Base-by-base conservation (phyloP, 1,140 invertebrate genomes). In the Diorhabda sublineata region DNA sequence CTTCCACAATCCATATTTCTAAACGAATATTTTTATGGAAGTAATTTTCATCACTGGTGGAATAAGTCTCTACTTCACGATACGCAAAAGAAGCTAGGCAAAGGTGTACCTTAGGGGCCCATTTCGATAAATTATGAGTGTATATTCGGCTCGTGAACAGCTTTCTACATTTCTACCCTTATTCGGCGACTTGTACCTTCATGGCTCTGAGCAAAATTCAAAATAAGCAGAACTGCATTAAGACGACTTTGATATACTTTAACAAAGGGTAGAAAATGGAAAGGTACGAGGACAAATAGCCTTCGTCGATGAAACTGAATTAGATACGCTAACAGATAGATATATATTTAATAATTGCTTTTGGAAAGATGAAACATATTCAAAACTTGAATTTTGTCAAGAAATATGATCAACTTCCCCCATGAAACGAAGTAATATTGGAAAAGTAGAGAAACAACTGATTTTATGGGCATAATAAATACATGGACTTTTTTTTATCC, bases 41-140 rank as follows among this genome's bases (percentile, higher is more conserved):
- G 1, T 26, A 26, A 26, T 26, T 52, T 2, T 52, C n/a, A 47
- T 43, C 42, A 11, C 43, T 62, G 61, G 61, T 45, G 61, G 61
- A 62, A 62, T 44, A 42, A 44, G 47, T 52, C 8, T 52, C 45
- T 9, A 52, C 6, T 52, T 6, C 47, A 6, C 6, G n/a, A 52
- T n/a, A 52, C 47, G 47, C n/a, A 52, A 52, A 5, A 47, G 9
- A 4, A 11, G 43, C 61, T 62, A 8, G 43, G 61, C 61, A 62
- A 62, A 62, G 61, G 61, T 44, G 26, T 71, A 60, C 56, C 56
- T 67, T 42, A 64, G 52, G 47, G 44, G 42, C 7, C 11, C 42
- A 61, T 66, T 43, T 67, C 42, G 41, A 45, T 61, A 44, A 62
- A 62, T 62, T 62, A 62, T 62, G 61, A 62, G 61, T 45, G 43